Evolutionary conservation across 2,113 vertebrate genomes (phyloP).

Genomic region (Myotis lucifugus): DNA sequence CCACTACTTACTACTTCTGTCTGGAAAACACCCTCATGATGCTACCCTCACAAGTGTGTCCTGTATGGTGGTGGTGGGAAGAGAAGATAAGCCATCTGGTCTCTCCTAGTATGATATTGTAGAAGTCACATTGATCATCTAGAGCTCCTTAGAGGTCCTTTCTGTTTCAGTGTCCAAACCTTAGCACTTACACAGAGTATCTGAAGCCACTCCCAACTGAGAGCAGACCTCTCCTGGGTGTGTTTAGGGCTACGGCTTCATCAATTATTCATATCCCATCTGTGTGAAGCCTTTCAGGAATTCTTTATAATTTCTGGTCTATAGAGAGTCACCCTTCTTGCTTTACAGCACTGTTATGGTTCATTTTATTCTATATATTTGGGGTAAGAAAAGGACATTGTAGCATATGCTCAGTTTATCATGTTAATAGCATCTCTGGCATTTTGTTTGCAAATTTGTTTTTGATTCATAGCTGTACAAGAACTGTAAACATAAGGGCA

Average conservation of each 20-base stretch:
- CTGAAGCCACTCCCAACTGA: neutral
- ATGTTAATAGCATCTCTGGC: conserved; percentile 41
- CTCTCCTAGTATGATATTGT: neutral
- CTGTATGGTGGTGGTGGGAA: neutral
- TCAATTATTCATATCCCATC: conserved; percentile 59
- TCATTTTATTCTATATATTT: conserved; percentile 42
- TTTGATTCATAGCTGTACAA: conserved; percentile 46
- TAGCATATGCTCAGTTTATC: conserved; percentile 16
- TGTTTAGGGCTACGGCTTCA: neutral
- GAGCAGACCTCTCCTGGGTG: neutral
- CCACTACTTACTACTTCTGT: neutral
- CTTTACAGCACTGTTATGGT: neutral
- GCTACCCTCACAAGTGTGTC: neutral
- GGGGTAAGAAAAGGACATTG: neutral
- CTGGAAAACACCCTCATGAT: neutral
- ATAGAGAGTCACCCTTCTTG: neutral
- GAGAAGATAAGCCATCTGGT: neutral
- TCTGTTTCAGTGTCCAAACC: neutral
- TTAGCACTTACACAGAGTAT: neutral
- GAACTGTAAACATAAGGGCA: neutral
- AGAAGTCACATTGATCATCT: neutral
- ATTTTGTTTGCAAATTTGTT: conserved; percentile 57
- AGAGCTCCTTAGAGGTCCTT: neutral
- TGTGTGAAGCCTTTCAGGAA: conserved; percentile 49
- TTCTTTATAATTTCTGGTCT: conserved; percentile 25